Evolutionary conservation across 2,888 invertebrate species (phyloP).

Genomic region (Sycophila texana): DNA sequence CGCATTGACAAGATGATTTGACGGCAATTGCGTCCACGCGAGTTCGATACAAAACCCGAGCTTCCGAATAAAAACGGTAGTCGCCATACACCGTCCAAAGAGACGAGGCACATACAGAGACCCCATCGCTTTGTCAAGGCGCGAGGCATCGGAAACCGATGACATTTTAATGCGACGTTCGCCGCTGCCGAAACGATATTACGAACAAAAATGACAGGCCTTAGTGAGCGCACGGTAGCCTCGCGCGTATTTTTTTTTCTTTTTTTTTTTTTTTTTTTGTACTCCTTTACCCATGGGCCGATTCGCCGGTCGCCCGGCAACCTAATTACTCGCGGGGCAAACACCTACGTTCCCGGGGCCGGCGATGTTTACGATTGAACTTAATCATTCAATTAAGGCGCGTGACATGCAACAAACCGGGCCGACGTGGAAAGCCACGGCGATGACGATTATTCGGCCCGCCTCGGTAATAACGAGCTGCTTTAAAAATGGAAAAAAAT

Average conservation of each 20-base stretch:
- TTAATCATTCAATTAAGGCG: constrained; percentile 71
- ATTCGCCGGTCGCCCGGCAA: background rate
- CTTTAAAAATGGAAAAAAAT: background rate
- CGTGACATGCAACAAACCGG: constrained; percentile 62
- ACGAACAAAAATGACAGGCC: constrained; percentile 23
- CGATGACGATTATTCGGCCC: constrained; percentile 33
- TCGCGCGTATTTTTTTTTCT: background rate
- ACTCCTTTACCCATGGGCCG: background rate
- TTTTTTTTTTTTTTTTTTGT: no score
- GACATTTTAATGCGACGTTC: constrained; percentile 33
- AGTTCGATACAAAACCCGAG: constrained; percentile 47
- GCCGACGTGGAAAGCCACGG: background rate
- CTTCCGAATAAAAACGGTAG: constrained; percentile 49
- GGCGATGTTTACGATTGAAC: constrained; percentile 62
- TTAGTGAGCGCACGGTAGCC: constrained; percentile 20
- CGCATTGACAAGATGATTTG: constrained; percentile 39
- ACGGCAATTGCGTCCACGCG: constrained; percentile 48
- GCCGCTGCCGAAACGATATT: background rate
- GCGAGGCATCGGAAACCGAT: background rate
- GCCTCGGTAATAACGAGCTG: constrained; percentile 26
- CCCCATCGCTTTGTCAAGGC: constrained; percentile 7
- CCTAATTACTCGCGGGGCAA: constrained; percentile 41
- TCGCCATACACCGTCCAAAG: background rate
- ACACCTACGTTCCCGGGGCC: constrained; percentile 13
- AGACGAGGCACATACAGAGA: background rate